Evolutionary conservation across 2,113 vertebrate species (phyloP), one percentile per base, ranked within the genome.

Genomic region (Progne subis): DNA sequence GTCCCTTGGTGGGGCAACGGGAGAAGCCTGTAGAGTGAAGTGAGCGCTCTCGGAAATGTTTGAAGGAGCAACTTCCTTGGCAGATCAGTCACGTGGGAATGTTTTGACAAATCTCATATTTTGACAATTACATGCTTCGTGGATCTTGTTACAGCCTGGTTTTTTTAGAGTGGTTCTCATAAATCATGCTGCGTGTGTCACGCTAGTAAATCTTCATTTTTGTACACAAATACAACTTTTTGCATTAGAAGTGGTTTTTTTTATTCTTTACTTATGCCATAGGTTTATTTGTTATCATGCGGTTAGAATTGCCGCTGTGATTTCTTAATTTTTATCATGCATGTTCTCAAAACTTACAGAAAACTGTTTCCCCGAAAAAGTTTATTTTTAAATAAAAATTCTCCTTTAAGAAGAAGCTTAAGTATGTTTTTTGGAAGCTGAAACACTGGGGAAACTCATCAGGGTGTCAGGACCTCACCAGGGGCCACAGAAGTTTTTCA

Each of bases 1-100:
- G 0, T 12, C 9, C 29, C 46, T 63, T 53, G 5, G 0, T 4
- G 25, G 19, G 47, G 8, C 3, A 68, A 8, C 29, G 31, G 15
- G 9, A 13, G 23, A 55, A 8, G 8, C 32, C 46, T 43, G 16
- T 12, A 28, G 29, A 57, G 50, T 7, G 41, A 70, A 76, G 8
- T 9, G 53, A 52, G 11, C 43, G 18, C 46, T 28, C 15, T 12
- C 61, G 41, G 31, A 76, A 67, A 21, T 26, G 16, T 49, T 46
- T 61, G 53, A 82, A 55, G 41, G 25, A 85, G 57, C 47, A 46
- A 6, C 31, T 77, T 52, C 21, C 55, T 59, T 86, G 52, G 26
- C 50, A 50, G 12, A 80, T 92, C 26, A 31, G 50, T 82, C 55
- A 49, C 0, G 0, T 50, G 56, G 26, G 50, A 72, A 23, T 90